These are phyloP conservation scores for Epinotia ramella DNA, from an alignment of 2,888 invertebrate genomes.

Conservation along the genomic window DNA sequence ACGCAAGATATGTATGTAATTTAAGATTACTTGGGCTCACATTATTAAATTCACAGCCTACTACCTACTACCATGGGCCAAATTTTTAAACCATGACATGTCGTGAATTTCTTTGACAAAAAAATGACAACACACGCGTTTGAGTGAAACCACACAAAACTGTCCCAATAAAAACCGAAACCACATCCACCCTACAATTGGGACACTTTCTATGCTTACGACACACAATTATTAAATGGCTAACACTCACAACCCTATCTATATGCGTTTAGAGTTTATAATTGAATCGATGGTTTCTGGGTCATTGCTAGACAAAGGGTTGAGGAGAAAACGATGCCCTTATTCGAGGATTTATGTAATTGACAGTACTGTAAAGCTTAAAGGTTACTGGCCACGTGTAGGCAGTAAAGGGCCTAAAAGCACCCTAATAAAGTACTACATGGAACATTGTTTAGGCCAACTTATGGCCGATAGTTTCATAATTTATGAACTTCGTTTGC, in stretches of 20 bases:
- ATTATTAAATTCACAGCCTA: neutral
- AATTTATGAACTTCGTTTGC: neutral
- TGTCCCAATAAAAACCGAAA: constrained; percentile 46
- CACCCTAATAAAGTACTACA: constrained; percentile 1
- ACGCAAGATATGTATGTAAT: neutral
- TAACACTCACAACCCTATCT: constrained; percentile 52
- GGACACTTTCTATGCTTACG: constrained; percentile 76
- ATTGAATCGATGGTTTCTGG: constrained; percentile 40
- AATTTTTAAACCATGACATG: too few relatives aligned
- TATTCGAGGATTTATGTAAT: constrained; percentile 63
- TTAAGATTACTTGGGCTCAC: neutral
- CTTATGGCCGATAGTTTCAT: neutral
- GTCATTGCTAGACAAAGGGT: constrained; percentile 62
- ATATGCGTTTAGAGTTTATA: constrained; percentile 58
- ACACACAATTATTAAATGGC: constrained; percentile 58
- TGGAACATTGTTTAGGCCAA: neutral
- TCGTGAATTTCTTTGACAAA: neutral
- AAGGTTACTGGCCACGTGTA: constrained; percentile 40
- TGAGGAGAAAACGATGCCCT: constrained; percentile 71
- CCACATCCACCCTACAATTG: constrained; percentile 61
- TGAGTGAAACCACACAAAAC: constrained; percentile 35
- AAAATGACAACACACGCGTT: neutral
- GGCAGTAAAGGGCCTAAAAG: neutral
- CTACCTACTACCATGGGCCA: too few relatives aligned
- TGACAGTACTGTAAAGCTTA: constrained; percentile 38